Conservation (phyloP, 2,113 vertebrate species). For the Scolopax mira region DNA sequence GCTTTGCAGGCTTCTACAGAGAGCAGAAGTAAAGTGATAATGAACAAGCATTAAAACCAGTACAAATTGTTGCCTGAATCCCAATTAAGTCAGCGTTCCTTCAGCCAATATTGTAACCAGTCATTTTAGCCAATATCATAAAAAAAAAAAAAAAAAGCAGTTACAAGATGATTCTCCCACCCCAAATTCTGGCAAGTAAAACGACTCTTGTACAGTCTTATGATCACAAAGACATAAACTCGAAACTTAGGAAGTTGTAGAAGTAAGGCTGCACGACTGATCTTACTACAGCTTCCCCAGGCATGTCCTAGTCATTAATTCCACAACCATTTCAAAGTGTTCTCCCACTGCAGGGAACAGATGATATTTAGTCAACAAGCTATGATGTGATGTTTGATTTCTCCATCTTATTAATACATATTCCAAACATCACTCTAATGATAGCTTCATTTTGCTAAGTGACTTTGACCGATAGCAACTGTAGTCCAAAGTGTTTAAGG, state of each 20-base stretch:
- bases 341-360: not conserved
- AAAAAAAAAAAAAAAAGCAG: not conserved
- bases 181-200: not conserved
- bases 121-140: not conserved
- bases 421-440: not conserved
- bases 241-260: not conserved
- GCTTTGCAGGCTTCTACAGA: not conserved
- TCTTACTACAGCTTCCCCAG: not conserved
- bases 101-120: not conserved
- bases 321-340: not conserved
- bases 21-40: not conserved
- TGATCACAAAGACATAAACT: not conserved
- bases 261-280: not conserved
- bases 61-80: not conserved
- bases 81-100: not conserved
- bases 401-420: not conserved
- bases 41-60: not conserved
- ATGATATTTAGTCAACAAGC: not conserved
- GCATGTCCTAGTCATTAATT: not conserved
- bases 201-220: not conserved
- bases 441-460: not conserved
- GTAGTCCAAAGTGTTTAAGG: not conserved
- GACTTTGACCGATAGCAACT: not conserved
- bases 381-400: not conserved
- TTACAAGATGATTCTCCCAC: not conserved